Percentiles rank a stretch among this genome's conserved stretches.
These are phyloP conservation scores for Caenorhabditis sp. DNA, from an alignment of 2,888 invertebrate species.

Conservation along the genomic window DNA sequence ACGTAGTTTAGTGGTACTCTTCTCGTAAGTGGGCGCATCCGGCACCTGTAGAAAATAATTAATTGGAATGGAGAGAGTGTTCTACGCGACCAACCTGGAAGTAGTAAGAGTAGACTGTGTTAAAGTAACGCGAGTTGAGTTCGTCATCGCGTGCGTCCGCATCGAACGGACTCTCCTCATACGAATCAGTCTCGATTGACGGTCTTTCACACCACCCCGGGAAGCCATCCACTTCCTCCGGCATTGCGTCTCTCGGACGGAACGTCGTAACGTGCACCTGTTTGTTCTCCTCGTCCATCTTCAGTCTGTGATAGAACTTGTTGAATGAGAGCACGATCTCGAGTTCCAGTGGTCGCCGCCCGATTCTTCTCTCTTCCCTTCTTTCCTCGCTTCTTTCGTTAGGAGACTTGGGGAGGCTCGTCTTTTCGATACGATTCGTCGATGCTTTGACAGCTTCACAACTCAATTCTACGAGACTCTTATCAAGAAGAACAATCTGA, in stretches of 20 bases:
- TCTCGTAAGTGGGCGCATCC: slow-evolving; percentile 70
- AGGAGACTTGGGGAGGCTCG: slow-evolving; percentile 5
- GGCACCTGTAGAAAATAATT: no score
- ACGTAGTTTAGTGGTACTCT: slow-evolving; percentile 72
- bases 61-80: no score
- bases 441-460: slow-evolving; percentile 13
- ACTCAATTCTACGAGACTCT: slow-evolving; percentile 47
- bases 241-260: slow-evolving; percentile 3
- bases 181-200: slow-evolving; percentile 1
- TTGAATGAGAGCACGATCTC: slow-evolving; percentile 62
- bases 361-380: background rate
- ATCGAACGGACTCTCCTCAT: background rate
- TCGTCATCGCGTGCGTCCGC: slow-evolving; percentile 29
- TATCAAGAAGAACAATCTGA: slow-evolving; percentile 70
- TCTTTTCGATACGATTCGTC: background rate
- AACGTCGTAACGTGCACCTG: slow-evolving; percentile 31
- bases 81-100: slow-evolving; percentile 60
- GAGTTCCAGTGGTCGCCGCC: background rate
- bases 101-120: slow-evolving; percentile 56
- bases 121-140: slow-evolving; percentile 40
- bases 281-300: background rate
- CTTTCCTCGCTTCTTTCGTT: background rate
- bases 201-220: slow-evolving; percentile 41
- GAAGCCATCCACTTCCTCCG: slow-evolving; percentile 1
- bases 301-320: slow-evolving; percentile 51